phyloP scores from a whole-genome alignment of 2,888 invertebrate genomes.

The Marronus borbonicus region DNA sequence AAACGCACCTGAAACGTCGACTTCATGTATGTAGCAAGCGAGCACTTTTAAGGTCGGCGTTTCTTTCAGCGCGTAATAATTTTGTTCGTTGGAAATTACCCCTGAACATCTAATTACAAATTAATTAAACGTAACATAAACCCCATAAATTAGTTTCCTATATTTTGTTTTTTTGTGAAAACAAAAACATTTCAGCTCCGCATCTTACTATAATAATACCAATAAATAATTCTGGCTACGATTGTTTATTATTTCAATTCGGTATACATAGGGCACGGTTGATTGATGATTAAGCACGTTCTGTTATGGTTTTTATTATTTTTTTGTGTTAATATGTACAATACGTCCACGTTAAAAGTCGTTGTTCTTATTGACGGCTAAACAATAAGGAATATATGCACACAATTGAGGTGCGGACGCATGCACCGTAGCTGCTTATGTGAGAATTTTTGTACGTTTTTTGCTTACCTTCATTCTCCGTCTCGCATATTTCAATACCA shows the following conservation, averaged over 20 bases:
- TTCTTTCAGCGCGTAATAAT: slow-evolving; percentile 22
- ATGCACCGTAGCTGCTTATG: background rate
- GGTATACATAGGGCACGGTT: slow-evolving; percentile 16
- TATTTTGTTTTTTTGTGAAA: slow-evolving; percentile 17
- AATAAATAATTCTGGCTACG: slow-evolving; percentile 22
- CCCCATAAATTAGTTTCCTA: slow-evolving; percentile 2
- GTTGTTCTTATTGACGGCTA: slow-evolving; percentile 11
- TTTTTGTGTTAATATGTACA: slow-evolving; percentile 28
- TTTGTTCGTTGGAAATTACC: background rate
- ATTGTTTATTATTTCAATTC: slow-evolving; percentile 31
- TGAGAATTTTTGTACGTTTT: background rate
- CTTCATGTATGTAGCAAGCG: background rate
- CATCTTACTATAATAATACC: background rate
- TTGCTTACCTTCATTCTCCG: too few species aligned
- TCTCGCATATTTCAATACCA: too few species aligned
- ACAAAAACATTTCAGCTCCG: slow-evolving; percentile 25
- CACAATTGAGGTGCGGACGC: slow-evolving; percentile 4
- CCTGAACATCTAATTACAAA: slow-evolving; percentile 8
- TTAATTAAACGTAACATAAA: slow-evolving; percentile 15
- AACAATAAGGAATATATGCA: slow-evolving; percentile 31
- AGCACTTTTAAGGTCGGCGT: slow-evolving; percentile 1
- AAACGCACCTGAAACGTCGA: background rate
- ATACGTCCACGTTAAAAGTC: slow-evolving; percentile 26
- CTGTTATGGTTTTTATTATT: slow-evolving; percentile 34
- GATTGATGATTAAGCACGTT: slow-evolving; percentile 36